A percentile compares a stretch with the other conserved stretches of the same genome.
phyloP scores from a whole-genome alignment of 2,888 invertebrate species.

The Epinotia ramella region DNA sequence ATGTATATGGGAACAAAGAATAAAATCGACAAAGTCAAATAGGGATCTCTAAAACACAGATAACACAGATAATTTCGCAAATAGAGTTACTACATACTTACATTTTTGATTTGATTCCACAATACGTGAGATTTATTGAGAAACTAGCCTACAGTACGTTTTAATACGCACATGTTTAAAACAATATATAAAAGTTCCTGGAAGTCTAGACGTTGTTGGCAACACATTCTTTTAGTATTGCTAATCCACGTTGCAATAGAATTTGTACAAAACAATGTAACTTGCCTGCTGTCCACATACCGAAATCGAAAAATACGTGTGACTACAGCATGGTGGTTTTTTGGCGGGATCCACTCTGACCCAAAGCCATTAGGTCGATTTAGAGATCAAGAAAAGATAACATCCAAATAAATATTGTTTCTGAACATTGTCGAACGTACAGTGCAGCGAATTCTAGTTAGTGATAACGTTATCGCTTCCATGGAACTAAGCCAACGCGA shows the following conservation, averaged over 20 bases:
- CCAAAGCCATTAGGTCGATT: conserved; percentile 22
- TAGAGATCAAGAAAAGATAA: conserved; percentile 18
- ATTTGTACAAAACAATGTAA: conserved; percentile 10
- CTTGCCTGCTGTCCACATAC: conserved; percentile 5
- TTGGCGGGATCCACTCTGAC: background rate
- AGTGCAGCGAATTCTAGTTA: conserved; percentile 63
- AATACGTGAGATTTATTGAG: conserved; percentile 77
- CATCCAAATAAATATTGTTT: background rate
- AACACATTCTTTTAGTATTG: conserved; percentile 34
- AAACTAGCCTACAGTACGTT: conserved; percentile 65
- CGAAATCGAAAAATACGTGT: background rate
- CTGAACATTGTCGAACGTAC: conserved; percentile 43
- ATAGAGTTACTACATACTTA: conserved; percentile 64
- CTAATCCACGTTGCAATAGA: conserved; percentile 28
- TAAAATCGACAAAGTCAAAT: background rate
- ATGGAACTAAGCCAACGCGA: conserved; percentile 75
- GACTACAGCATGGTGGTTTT: conserved; percentile 7
- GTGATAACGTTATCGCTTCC: conserved; percentile 75
- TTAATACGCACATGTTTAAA: conserved; percentile 68
- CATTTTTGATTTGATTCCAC: conserved; percentile 62
- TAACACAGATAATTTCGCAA: conserved; percentile 74
- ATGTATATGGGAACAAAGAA: too few relatives aligned
- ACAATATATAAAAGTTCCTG: conserved; percentile 34
- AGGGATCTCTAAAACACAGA: conserved; percentile 27
- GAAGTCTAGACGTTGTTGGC: conserved; percentile 25